Percentiles rank a stretch among this genome's conserved stretches.
phyloP scores from a whole-genome alignment of 2,113 vertebrate species.

The Cinclus mexicanus region DNA sequence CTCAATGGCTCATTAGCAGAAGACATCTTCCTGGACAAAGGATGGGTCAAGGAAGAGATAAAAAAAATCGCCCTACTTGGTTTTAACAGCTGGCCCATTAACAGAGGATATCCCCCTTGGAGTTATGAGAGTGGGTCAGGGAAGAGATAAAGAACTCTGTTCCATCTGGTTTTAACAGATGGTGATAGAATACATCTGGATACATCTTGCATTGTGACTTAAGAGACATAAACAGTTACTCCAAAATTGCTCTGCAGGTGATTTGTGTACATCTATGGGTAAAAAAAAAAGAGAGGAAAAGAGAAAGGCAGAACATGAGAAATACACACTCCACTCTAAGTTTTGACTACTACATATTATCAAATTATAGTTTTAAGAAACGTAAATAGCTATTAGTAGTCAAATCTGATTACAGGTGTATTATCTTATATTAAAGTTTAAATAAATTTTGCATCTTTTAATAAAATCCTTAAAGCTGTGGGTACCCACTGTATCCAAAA shows the following conservation, averaged over 20 bases:
- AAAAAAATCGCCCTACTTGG: too few relatives aligned
- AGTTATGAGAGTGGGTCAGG: too few relatives aligned
- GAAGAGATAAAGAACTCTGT: too few relatives aligned
- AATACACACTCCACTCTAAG: not conserved
- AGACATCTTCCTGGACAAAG: too few relatives aligned
- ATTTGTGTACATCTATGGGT: not conserved
- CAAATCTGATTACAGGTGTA: not conserved
- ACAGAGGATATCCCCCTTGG: too few relatives aligned
- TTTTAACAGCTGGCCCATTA: too few relatives aligned
- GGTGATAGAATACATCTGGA: too few relatives aligned
- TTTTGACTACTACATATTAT: not conserved
- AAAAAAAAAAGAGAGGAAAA: not conserved
- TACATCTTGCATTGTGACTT: too few relatives aligned
- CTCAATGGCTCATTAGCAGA: too few relatives aligned
- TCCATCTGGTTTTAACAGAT: too few relatives aligned
- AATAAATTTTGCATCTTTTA: not conserved
- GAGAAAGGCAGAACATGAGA: not conserved
- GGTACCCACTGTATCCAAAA: not conserved
- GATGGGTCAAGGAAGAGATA: too few relatives aligned
- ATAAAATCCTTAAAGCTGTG: not conserved
- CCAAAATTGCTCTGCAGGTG: not conserved
- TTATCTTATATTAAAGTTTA: not conserved
- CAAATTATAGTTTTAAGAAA: not conserved
- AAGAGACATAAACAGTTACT: not conserved
- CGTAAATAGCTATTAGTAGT: not conserved